Base-by-base conservation (phyloP, 2,888 invertebrate species). In the Orchestes rusci region DNA sequence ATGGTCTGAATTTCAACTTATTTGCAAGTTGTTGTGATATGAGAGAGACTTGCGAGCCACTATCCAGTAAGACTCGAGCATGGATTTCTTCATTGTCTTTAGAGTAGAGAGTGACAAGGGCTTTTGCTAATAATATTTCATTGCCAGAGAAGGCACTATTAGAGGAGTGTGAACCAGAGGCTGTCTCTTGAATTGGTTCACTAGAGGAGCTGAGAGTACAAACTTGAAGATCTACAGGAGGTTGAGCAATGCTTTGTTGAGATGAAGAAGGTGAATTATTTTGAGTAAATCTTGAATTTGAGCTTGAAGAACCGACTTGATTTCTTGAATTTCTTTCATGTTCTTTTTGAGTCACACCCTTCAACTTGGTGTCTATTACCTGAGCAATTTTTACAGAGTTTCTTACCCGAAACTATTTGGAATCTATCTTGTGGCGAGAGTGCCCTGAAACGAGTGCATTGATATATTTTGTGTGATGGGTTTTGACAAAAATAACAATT, bases 391-490 rank as follows among this genome's bases (percentile, higher is more conserved):
- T 13, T 31, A 13, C 31, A 31, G n/a, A 31, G n/a, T 31, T 31
- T 31, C 7, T 31, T 31, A 31, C n/a, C n/a, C n/a, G n/a, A n/a
- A n/a, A n/a, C n/a, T n/a, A n/a, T n/a, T n/a, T n/a, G n/a, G n/a
- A n/a, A 31, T n/a, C 13, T 31, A n/a, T 31, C 12, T 12, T 31
- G 12, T n/a, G 13, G 31, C n/a, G 31, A 31, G 13, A 31, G n/a
- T 31, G n/a, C 31, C 31, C 12, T 31, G 12, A 31, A 31, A 12
- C 15, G 7, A 31, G 31, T 10, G 20, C 19, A 19, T n/a, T 39
- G 23, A 28, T 39, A 39, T 16, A 39, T 39, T 7, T n/a, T 39
- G 17, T 39, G 39, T 13, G 16, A 23, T 8, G 16, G 23, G 12
- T 27, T 10, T 8, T 39, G 10, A 16, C 39, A 39, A 27, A 28